Conservation (phyloP, 1,140 invertebrate genomes). For the Coelopa frigida region DNA sequence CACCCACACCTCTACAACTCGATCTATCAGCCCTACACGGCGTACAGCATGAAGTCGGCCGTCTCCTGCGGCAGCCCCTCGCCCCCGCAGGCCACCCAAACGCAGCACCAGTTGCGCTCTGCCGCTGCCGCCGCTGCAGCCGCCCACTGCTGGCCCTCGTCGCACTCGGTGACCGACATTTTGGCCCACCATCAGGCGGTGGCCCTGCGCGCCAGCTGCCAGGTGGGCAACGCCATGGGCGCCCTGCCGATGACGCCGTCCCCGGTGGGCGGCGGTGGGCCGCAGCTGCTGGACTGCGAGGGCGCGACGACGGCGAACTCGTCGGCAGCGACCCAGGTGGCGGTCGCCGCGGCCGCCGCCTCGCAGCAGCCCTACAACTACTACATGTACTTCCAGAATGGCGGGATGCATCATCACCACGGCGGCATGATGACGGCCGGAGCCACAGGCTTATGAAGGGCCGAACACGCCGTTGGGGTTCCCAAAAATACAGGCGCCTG, state of each 20-base stretch:
- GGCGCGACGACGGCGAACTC: constrained; percentile 23
- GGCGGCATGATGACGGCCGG: constrained; percentile 42
- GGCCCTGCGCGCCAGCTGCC: constrained; percentile 37
- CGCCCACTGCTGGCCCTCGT: constrained; percentile 49
- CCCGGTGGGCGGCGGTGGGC: constrained; percentile 21
- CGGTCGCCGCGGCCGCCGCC: constrained; percentile 38
- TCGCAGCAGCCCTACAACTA: constrained; percentile 62
- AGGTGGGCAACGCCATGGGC: constrained; percentile 24
- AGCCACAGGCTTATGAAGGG: constrained; percentile 42
- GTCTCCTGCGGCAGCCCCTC: constrained; percentile 42
- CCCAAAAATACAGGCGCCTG: too few relatives aligned
- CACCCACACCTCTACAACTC: constrained; percentile 53
- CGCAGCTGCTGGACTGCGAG: constrained; percentile 11
- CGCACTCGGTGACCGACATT: constrained; percentile 67
- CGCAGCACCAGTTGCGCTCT: constrained; percentile 30
- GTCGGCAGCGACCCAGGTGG: constrained; percentile 28
- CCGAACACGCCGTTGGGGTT: too few relatives aligned
- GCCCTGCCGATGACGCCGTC: constrained; percentile 37
- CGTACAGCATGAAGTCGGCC: constrained; percentile 40
- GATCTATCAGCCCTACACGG: constrained; percentile 50
- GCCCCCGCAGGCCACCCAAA: constrained; percentile 43
- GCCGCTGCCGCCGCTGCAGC: constrained; percentile 27
- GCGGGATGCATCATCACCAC: constrained; percentile 41
- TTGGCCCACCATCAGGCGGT: constrained; percentile 49
- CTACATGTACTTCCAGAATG: constrained; percentile 59